Evolutionary conservation across 2,113 vertebrate genomes (phyloP).

Genomic region (Poeciliopsis turrubarensis): DNA sequence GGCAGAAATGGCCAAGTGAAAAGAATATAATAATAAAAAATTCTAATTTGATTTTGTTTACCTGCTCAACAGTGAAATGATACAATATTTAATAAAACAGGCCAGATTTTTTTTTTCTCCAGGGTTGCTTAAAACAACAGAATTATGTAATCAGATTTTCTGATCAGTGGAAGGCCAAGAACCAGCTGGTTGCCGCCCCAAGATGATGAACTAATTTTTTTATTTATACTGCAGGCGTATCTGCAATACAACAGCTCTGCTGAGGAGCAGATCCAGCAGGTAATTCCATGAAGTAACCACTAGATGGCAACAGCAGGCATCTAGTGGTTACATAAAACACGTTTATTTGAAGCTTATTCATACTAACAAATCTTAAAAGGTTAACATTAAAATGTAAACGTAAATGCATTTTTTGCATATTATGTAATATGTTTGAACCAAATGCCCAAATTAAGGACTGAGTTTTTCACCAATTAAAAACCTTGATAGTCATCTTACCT

Average conservation of each 20-base stretch:
- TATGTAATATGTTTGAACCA: not conserved
- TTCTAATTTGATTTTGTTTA: no score
- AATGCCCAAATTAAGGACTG: not conserved
- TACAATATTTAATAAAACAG: no score
- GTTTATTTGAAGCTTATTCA: not conserved
- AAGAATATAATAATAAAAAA: no score
- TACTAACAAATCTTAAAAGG: not conserved
- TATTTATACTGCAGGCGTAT: not conserved
- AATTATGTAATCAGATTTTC: no score
- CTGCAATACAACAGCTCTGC: not conserved
- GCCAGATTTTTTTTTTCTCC: no score
- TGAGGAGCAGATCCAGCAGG: not conserved
- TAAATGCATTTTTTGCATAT: not conserved
- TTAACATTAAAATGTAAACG: not conserved
- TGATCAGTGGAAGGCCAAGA: not conserved
- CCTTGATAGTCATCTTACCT: slow-evolving; percentile 79
- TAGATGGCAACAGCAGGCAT: slow-evolving; percentile 24
- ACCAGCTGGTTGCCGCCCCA: not conserved
- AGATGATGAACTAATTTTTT: not conserved
- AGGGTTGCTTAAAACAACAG: no score
- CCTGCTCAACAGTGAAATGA: no score
- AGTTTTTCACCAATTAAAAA: not conserved
- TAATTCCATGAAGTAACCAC: not conserved
- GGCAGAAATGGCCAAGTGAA: no score
- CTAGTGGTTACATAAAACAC: no score